A percentile compares a stretch with the other conserved stretches of the same genome.
Conservation (phyloP, 1,140 invertebrate species). For the Cardiocondyla obscurior region DNA sequence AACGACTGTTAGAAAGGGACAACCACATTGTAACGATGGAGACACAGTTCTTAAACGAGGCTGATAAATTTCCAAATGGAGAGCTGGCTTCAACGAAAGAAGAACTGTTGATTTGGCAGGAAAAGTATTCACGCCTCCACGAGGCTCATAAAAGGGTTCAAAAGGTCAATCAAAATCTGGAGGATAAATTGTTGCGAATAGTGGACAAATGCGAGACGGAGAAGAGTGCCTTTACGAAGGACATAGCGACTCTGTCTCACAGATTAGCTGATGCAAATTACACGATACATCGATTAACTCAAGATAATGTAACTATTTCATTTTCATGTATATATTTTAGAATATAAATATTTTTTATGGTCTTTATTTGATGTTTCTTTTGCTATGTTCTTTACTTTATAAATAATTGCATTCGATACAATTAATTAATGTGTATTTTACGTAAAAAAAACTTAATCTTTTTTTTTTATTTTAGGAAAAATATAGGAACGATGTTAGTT, state of each 20-base stretch:
- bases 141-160: slow-evolving; percentile 97
- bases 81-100: slow-evolving; percentile 92
- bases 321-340: neutral
- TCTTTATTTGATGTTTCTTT: neutral
- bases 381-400: neutral
- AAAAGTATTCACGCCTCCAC: slow-evolving; percentile 94
- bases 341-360: neutral
- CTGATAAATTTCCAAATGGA: slow-evolving; percentile 89
- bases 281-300: slow-evolving; percentile 92
- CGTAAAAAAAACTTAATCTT: neutral
- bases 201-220: slow-evolving; percentile 97
- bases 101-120: slow-evolving; percentile 93
- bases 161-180: slow-evolving; percentile 97
- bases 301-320: slow-evolving; percentile 93
- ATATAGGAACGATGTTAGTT: slow-evolving; percentile 96
- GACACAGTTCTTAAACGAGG: slow-evolving; percentile 92
- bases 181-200: slow-evolving; percentile 96
- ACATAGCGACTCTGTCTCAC: slow-evolving; percentile 93
- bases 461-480: slow-evolving; percentile 89
- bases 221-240: slow-evolving; percentile 93
- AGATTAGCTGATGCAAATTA: slow-evolving; percentile 95
- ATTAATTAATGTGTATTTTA: slow-evolving; percentile 4
- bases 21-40: slow-evolving; percentile 93
- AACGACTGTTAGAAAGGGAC: slow-evolving; percentile 91
- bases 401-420: neutral